Conservation (phyloP, 2,888 invertebrate species). For the Sinelater perroti region DNA sequence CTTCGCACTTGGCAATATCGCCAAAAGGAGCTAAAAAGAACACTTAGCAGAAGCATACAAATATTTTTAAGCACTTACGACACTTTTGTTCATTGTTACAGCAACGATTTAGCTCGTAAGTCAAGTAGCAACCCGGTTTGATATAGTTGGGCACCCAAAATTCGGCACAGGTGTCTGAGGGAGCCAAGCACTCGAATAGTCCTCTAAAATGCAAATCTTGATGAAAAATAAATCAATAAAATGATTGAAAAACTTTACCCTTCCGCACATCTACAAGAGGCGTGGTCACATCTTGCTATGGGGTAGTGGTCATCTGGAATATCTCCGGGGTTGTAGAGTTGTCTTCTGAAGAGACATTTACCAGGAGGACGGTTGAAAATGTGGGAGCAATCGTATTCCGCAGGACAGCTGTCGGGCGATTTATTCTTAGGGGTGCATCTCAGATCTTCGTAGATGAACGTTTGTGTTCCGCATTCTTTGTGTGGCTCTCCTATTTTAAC, state of each 20-base stretch:
- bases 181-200: slow-evolving; percentile 40
- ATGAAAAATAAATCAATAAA: not conserved
- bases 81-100: slow-evolving; percentile 38
- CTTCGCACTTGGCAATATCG: slow-evolving; percentile 9
- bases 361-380: slow-evolving; percentile 4
- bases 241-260: not conserved
- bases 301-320: slow-evolving; percentile 27
- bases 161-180: slow-evolving; percentile 44
- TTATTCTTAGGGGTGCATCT: slow-evolving; percentile 6
- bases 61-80: slow-evolving; percentile 33
- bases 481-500: too few relatives aligned
- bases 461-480: not conserved
- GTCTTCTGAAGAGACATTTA: slow-evolving; percentile 38
- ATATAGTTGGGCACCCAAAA: slow-evolving; percentile 33
- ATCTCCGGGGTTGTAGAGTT: slow-evolving; percentile 26
- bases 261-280: slow-evolving; percentile 33
- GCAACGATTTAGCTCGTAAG: slow-evolving; percentile 31
- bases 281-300: slow-evolving; percentile 31
- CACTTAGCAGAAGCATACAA: not conserved
- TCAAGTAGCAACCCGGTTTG: slow-evolving; percentile 24
- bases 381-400: slow-evolving; percentile 23
- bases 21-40: slow-evolving; percentile 8
- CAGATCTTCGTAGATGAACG: slow-evolving; percentile 13
- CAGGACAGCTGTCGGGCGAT: slow-evolving; percentile 34
- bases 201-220: slow-evolving; percentile 10